Conservation (phyloP, 2,797 vertebrate species). For the Amblyopsis hoosieri region DNA sequence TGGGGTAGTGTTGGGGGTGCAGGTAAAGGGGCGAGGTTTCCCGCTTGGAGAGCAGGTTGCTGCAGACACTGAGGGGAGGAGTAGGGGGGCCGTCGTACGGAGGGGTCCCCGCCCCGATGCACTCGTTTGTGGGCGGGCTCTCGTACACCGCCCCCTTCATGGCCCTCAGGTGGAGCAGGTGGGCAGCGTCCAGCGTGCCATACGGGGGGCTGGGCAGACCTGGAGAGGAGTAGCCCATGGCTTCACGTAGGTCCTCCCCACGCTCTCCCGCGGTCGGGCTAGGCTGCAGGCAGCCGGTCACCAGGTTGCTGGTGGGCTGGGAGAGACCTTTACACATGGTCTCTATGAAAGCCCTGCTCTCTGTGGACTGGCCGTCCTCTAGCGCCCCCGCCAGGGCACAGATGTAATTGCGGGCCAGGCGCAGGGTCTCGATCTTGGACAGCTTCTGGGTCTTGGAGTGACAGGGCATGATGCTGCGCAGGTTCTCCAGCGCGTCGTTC, state of each 20-base stretch:
- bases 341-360: conserved; percentile 90
- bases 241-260: conserved; percentile 83
- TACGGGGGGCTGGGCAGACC: conserved; percentile 95
- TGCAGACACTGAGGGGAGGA: conserved; percentile 91
- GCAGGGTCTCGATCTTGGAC: conserved; percentile 94
- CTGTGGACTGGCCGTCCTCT: conserved; percentile 85
- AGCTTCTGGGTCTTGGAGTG: conserved; percentile 97
- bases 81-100: conserved; percentile 92
- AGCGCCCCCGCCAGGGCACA: conserved; percentile 94
- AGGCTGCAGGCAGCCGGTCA: conserved; percentile 91
- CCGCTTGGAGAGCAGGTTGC: conserved; percentile 90
- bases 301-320: conserved; percentile 94
- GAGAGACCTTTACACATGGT: conserved; percentile 96
- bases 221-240: conserved; percentile 83
- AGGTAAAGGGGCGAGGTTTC: conserved; percentile 87
- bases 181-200: conserved; percentile 87
- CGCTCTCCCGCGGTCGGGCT: conserved; percentile 78
- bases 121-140: conserved; percentile 80
- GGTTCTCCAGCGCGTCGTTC: conserved; percentile 92
- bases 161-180: conserved; percentile 88
- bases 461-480: conserved; percentile 93
- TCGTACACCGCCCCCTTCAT: conserved; percentile 85
- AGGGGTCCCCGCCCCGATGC: conserved; percentile 79
- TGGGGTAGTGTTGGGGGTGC: conserved; percentile 72
- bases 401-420: conserved; percentile 95